A percentile compares a stretch with the other conserved stretches of the same genome.
These are phyloP conservation scores for Platyura marginata DNA, from an alignment of 1,140 invertebrate genomes.

Conservation along the genomic window DNA sequence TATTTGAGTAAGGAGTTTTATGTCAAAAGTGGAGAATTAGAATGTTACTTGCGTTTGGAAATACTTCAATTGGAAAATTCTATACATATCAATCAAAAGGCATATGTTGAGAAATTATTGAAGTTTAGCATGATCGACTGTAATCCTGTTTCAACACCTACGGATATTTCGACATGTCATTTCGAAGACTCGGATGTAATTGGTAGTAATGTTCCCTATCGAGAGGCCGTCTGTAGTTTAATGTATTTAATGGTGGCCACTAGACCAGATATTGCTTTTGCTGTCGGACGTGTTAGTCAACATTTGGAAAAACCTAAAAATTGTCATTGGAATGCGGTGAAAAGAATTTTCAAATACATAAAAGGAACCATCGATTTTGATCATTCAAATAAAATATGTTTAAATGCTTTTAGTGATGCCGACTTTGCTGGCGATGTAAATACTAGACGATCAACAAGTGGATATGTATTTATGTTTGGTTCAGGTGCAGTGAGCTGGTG, in stretches of 20 bases:
- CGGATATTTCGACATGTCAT: neutral
- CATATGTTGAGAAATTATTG: slow-evolving; percentile 8
- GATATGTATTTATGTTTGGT: slow-evolving; percentile 16
- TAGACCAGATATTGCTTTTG: slow-evolving; percentile 20
- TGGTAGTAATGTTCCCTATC: slow-evolving; percentile 11
- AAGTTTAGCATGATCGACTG: slow-evolving; percentile 12
- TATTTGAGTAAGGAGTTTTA: too few species aligned
- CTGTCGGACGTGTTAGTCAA: slow-evolving; percentile 9
- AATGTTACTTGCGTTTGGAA: too few species aligned
- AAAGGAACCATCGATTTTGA: slow-evolving; percentile 8
- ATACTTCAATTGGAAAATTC: too few species aligned
- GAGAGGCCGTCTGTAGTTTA: slow-evolving; percentile 17
- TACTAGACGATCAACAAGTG: slow-evolving; percentile 17
- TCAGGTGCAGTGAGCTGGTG: slow-evolving; percentile 18
- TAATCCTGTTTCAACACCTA: slow-evolving; percentile 11
- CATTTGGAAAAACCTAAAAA: slow-evolving; percentile 9
- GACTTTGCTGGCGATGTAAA: slow-evolving; percentile 21
- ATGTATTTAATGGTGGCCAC: slow-evolving; percentile 15
- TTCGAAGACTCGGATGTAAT: neutral
- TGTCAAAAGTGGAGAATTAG: too few species aligned
- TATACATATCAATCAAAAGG: too few species aligned
- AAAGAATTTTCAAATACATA: slow-evolving; percentile 13
- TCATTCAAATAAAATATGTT: neutral
- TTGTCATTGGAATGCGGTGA: slow-evolving; percentile 6
- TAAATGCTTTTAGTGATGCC: slow-evolving; percentile 16